Conservation (phyloP, 2,113 vertebrate genomes). For the Apodemus sylvaticus region DNA sequence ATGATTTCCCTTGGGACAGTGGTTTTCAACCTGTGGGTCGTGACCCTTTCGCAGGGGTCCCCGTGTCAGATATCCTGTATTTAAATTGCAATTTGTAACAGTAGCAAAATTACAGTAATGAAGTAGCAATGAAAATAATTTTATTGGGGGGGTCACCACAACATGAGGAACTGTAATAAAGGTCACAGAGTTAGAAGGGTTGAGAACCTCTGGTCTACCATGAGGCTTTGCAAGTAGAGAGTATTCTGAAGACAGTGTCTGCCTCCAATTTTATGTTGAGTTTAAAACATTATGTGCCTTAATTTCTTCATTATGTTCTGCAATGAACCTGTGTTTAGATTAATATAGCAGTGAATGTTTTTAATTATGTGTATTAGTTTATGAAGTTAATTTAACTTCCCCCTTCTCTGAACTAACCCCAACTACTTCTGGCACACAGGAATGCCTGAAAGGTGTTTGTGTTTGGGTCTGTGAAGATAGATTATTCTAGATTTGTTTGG, state of each 20-base stretch:
- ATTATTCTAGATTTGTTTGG: neutral
- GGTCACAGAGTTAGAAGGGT: neutral
- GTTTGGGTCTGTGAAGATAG: neutral
- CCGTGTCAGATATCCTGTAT: neutral
- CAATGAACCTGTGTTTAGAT: conserved; percentile 1
- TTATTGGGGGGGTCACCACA: neutral
- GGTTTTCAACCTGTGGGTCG: neutral
- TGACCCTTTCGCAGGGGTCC: neutral
- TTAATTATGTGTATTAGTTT: conserved; percentile 12
- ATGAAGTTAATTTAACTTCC: conserved; percentile 38
- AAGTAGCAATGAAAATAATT: neutral
- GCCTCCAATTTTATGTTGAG: neutral
- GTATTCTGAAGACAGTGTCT: neutral
- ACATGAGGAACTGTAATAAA: neutral
- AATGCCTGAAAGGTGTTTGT: neutral
- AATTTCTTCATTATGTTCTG: neutral
- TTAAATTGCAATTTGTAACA: neutral
- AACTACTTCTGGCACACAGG: neutral
- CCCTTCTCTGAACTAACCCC: neutral
- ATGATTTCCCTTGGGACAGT: neutral
- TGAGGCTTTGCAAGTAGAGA: neutral
- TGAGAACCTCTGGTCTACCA: too few relatives aligned
- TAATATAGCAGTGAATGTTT: conserved; percentile 12
- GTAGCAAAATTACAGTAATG: neutral
- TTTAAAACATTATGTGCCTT: conserved; percentile 29